A percentile compares a stretch with the other conserved stretches of the same genome.
phyloP scores from a whole-genome alignment of 1,140 invertebrate species.

The Hycleus phaleratus region DNA sequence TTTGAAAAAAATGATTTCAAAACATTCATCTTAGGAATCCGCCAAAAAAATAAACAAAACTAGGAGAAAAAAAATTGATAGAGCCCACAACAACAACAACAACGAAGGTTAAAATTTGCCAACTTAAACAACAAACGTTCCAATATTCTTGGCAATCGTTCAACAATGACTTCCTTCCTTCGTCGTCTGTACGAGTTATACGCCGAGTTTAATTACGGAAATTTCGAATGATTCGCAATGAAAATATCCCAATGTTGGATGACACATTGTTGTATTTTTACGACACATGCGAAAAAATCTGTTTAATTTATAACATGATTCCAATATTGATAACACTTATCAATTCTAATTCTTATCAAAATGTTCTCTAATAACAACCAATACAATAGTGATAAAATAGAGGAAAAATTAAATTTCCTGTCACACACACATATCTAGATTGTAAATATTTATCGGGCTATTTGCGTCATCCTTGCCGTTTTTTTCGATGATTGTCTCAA shows the following conservation, averaged over 20 bases:
- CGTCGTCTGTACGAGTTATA: background rate
- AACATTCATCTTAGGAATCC: too few species aligned
- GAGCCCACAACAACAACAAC: background rate
- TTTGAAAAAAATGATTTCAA: too few species aligned
- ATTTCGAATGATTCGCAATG: background rate
- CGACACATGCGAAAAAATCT: too few species aligned
- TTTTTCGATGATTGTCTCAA: background rate
- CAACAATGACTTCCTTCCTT: slow-evolving; percentile 12
- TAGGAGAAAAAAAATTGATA: slow-evolving; percentile 1
- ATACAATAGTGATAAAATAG: too few species aligned
- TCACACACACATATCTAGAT: background rate
- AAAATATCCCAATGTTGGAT: background rate
- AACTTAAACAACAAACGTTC: background rate
- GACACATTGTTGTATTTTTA: too few species aligned
- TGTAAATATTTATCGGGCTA: slow-evolving; percentile 3
- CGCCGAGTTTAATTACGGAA: background rate
- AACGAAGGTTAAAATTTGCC: too few species aligned
- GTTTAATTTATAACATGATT: too few species aligned
- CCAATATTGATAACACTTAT: too few species aligned
- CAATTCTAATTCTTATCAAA: too few species aligned
- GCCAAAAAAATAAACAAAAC: background rate
- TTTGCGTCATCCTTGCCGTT: background rate
- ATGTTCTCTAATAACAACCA: too few species aligned
- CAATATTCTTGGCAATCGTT: slow-evolving; percentile 11
- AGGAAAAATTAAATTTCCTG: slow-evolving; percentile 1